Evolutionary conservation across 2,888 invertebrate genomes (phyloP).

Genomic region (Pherbina coryleti): DNA sequence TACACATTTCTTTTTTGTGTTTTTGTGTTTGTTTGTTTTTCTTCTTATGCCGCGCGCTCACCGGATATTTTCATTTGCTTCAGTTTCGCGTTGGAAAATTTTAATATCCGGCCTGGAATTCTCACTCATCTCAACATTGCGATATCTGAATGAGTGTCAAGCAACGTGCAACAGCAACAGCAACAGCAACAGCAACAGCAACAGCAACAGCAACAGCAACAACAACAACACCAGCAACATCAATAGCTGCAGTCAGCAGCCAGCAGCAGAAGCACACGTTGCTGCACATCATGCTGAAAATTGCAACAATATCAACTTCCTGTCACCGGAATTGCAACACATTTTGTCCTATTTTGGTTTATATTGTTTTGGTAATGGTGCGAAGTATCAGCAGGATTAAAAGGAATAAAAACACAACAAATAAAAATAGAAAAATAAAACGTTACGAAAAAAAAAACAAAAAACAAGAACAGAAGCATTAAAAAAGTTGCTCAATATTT

Average conservation of each 20-base stretch:
- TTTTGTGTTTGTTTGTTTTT: background rate
- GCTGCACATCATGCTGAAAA: slow-evolving; percentile 25
- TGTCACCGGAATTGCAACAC: slow-evolving; percentile 34
- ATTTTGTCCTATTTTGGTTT: slow-evolving; percentile 31
- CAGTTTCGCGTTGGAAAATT: slow-evolving; percentile 29
- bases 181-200: background rate
- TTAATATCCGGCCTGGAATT: slow-evolving; percentile 34
- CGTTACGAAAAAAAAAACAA: background rate
- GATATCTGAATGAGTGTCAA: slow-evolving; percentile 14
- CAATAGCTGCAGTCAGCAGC: slow-evolving; percentile 2
- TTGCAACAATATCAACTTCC: slow-evolving; percentile 40
- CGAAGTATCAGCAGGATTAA: background rate
- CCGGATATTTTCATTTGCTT: slow-evolving; percentile 30
- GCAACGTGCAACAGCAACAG: background rate
- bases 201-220: slow-evolving; percentile 3
- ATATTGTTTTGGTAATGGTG: slow-evolving; percentile 27
- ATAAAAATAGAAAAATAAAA: background rate
- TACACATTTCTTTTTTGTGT: background rate
- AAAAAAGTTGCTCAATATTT: slow-evolving; percentile 8
- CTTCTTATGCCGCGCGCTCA: background rate
- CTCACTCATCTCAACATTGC: background rate
- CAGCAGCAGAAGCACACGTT: slow-evolving; percentile 20
- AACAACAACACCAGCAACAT: background rate
- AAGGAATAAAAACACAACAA: background rate
- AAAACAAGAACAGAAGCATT: background rate